Base-by-base conservation (phyloP, 2,888 invertebrate species). In the Pasiphila rectangulata region DNA sequence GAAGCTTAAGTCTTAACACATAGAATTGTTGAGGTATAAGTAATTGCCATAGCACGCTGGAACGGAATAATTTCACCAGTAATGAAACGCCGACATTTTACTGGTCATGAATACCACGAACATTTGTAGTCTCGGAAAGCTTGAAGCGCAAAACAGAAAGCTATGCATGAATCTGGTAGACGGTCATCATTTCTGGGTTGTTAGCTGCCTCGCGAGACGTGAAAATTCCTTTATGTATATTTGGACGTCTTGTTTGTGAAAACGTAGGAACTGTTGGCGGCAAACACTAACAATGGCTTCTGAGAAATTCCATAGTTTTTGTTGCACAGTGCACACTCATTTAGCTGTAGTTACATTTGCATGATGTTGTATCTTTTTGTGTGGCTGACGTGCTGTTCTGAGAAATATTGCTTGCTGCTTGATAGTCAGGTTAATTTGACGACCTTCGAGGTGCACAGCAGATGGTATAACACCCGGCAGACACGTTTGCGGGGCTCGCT, bases 121-220 rank as follows among this genome's bases (percentile, higher is more conserved):
- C 19, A 32, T 32, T 21, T 37, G n/a, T 20, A 27, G 16, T 10
- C 32, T 38, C 19, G 19, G 30, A 30, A 42, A 37, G 32, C 35
- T 40, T 9, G 25, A 19, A 42, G 29, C 35, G 20, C 20, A 32
- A 34, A 39, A 40, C 39, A 40, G 43, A 30, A 44, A 44, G 24
- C 35, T 30, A 10, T 43, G 47, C 12, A 15, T 16, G 19, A 32
- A 25, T n/a, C 29, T 36, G 12, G n/a, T 17, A 34, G 34, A 40
- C 40, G 30, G 40, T 34, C 40, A 44, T 44, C 10, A 48, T 64
- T 66, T 71, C 63, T 62, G 53, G 57, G 51, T 53, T 50, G 57
- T 63, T 63, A 53, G 49, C 30, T 56, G 59, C 58, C 45, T 55
- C 45, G 38, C 52, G 57, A 61, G 51, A 67, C 64, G 56, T 64